phyloP scores from a whole-genome alignment of 2,888 invertebrate genomes.

The Clunio marinus region DNA sequence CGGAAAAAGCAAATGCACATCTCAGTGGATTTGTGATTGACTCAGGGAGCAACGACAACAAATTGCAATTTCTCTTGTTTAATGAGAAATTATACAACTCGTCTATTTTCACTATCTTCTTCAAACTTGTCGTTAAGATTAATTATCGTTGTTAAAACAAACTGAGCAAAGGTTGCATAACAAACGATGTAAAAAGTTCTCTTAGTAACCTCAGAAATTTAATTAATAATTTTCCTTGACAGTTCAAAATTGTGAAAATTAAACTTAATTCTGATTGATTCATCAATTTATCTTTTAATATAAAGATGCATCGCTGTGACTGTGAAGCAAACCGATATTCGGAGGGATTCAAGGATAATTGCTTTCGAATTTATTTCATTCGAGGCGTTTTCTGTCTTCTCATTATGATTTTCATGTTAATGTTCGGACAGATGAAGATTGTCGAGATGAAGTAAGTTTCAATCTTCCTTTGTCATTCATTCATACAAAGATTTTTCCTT shows the following conservation, averaged over 20 bases:
- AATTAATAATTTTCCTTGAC: background rate
- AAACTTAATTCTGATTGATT: background rate
- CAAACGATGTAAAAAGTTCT: background rate
- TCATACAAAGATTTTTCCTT: too few species aligned
- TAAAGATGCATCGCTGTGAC: too few species aligned
- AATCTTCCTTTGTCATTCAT: background rate
- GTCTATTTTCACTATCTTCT: too few species aligned
- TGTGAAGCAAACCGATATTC: slow-evolving; percentile 15
- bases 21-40: too few species aligned
- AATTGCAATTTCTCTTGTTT: too few species aligned
- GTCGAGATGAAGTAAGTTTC: background rate
- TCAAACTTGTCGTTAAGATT: too few species aligned
- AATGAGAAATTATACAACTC: too few species aligned
- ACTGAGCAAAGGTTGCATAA: too few species aligned
- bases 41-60: too few species aligned
- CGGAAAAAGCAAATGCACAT: too few species aligned
- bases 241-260: background rate
- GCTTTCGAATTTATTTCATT: background rate
- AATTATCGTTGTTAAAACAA: too few species aligned
- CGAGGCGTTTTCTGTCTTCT: background rate
- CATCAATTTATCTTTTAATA: too few species aligned
- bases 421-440: background rate
- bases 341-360: background rate
- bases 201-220: background rate
- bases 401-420: background rate